Base-by-base conservation (phyloP, 2,888 invertebrate genomes). In the Heliconius erato region DNA sequence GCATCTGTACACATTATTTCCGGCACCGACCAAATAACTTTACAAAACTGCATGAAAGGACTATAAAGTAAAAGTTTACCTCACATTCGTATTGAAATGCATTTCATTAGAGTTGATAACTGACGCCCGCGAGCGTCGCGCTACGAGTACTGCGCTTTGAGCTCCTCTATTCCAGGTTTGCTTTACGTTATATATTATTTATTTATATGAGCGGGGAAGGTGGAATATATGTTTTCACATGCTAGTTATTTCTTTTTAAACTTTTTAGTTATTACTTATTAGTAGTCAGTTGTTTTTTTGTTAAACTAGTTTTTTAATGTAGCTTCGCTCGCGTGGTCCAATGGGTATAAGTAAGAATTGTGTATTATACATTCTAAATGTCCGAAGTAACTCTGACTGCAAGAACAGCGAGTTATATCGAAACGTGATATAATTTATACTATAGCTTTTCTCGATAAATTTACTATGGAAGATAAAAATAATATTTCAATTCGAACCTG, bases 151-250 rank as follows among this genome's bases (percentile, higher is more conserved):
- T 54, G 63, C 81, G 81, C 84, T 85, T 87, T 83, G 86, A 83
- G 85, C 87, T 86, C 86, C 84, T 82, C 72, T 82, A 72, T 63
- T 63, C 63, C 40, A 63, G 35, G 12, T 76, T 76, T 26, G 35
- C 63, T n/a, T 35, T 59, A n/a, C 16, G 14, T 59, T 63, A 3
- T 59, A 59, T 59, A 76, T 35, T 76, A 76, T 32, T 59, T 59
- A 76, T 59, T n/a, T 59, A 76, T 54, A 76, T 28, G 3, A 76
- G 4, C 14, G 3, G n/a, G 0, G n/a, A 19, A 35, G 14, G 40
- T 63, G 5, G 32, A 23, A 63, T 63, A 7, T 63, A 2, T n/a
- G n/a, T 76, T 54, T 54, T 14, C 28, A 19, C 19, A 11, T 23
- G 35, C 11, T 35, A 35, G 19, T 35, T 32, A 9, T 68, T 68